A percentile compares a stretch with the other conserved stretches of the same genome.
Evolutionary conservation across 2,888 invertebrate genomes (phyloP).

Genomic region (Tenthredo scrophulariae): DNA sequence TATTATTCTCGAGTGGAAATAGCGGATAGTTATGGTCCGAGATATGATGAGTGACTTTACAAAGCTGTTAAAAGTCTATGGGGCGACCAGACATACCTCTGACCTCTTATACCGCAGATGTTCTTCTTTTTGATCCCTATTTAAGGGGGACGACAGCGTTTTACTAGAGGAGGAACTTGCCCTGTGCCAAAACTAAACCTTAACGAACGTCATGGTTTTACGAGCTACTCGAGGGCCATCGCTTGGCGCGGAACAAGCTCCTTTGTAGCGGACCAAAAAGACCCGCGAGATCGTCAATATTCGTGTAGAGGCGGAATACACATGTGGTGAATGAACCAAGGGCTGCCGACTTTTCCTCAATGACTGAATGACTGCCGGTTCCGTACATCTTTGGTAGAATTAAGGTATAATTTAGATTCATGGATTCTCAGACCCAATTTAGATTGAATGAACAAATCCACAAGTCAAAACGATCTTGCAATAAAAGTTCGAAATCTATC

Average conservation of each 20-base stretch:
- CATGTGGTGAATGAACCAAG: not conserved
- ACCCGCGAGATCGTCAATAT: conserved; percentile 16
- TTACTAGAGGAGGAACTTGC: not conserved
- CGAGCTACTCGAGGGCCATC: conserved; percentile 37
- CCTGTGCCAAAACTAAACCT: conserved; percentile 20
- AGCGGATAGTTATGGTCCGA: not conserved
- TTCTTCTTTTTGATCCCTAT: not conserved
- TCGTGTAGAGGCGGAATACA: not conserved
- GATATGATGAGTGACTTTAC: not conserved
- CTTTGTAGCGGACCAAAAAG: not conserved
- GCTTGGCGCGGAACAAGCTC: not conserved
- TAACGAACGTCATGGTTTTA: conserved; percentile 38
- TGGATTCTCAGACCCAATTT: not conserved
- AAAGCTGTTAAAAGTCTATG: conserved; percentile 1
- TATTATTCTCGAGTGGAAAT: not conserved
- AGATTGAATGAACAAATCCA: not conserved
- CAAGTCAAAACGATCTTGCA: not conserved
- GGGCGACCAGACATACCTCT: not conserved
- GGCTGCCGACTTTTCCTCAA: not conserved
- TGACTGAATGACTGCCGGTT: not conserved
- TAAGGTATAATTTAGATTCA: not conserved
- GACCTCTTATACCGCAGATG: not conserved
- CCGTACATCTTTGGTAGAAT: not conserved
- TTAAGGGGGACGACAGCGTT: not conserved
- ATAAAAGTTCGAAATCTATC: not conserved